Evolutionary conservation across 2,888 invertebrate genomes (phyloP), one percentile per base, ranked within the genome.

Genomic region (Taenaris catops): DNA sequence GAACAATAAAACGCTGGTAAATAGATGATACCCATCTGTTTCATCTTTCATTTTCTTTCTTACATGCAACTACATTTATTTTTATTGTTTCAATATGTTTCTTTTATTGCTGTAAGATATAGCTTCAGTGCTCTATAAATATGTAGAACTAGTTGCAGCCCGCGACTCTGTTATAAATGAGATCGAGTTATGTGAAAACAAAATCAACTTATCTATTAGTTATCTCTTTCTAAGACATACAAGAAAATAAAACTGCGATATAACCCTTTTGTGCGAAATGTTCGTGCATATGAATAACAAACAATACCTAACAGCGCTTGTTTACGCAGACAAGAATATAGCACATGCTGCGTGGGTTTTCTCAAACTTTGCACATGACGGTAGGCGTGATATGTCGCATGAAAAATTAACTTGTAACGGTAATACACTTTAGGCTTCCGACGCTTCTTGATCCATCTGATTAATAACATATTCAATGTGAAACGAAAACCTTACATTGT

Each of bases 281-380:
- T 21, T 32, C 32, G 18, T 24, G 24, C 24, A 32, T 25, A 18
- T 8, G 32, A 23, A 32, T 32, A 23, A 24, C 32, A 18, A 32
- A 25, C 24, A 8, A 18, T 14, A 11, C 23, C 20, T 17, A 32
- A 25, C 32, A 17, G 5, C 18, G 31, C 32, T 32, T 32, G 32
- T 25, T 32, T 18, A 8, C 8, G 8, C 23, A 16, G 29, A n/a
- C 37, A 34, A 21, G 29, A 34, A 32, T 25, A 32, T 23, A 32
- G 27, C 34, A 46, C 43, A 40, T 38, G 45, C 39, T 42, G 45
- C 42, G 37, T 33, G 27, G 26, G 38, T 34, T 34, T 35, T 19
- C n/a, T n/a, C 19, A 16, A 24, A 20, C 26, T 29, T 37, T 29
- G 34, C 27, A 25, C 37, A 11, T 19, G 37, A 40, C 24, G 25